Evolutionary conservation across 2,113 vertebrate genomes (phyloP), one percentile per base, ranked within the genome.

Genomic region (Scopus umbretta): DNA sequence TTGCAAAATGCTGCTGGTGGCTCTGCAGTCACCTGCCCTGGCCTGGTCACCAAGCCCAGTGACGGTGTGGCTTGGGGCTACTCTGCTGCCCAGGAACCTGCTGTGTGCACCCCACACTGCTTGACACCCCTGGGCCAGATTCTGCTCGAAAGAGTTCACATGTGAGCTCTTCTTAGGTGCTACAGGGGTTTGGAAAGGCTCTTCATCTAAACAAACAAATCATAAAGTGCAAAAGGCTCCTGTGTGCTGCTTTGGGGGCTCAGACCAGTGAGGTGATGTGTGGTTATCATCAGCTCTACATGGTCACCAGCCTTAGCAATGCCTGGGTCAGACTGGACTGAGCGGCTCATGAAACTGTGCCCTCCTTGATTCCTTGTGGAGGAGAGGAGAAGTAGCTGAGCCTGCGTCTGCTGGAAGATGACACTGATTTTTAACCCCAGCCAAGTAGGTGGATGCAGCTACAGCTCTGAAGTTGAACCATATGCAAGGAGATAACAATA

Each of bases 91-190:
- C 16, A 86, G 56, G 22, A 62, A 29, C 22, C 21, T 45, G 7
- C 8, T 67, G 21, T 32, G 43, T 30, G 15, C 11, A 20, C 5
- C 11, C 19, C 14, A 68, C 5, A 7, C 14, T 32, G n/a, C n/a
- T 36, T 1, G 1, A 4, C 10, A 43, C 3, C 7, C 12, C 32
- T 1, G 0, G 34, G 26, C 12, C 11, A 59, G 43, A n/a, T 55
- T 18, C 26, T 83, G 49, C 36, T 72, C 45, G 36, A 42, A 65
- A 52, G 11, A 3, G 5, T 63, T 75, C 74, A 71, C 20, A n/a
- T 0, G 0, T 42, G 43, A 94, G 22, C 8, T n/a, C 27, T 89
- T 79, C 32, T 36, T 42, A 40, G 16, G 8, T 58, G 55, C 45
- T 79, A 49, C 16, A 58, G 53, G 32, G 19, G 5, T 2, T 16